Conservation (phyloP, 1,140 invertebrate genomes). For the Ylistrum balloti region DNA sequence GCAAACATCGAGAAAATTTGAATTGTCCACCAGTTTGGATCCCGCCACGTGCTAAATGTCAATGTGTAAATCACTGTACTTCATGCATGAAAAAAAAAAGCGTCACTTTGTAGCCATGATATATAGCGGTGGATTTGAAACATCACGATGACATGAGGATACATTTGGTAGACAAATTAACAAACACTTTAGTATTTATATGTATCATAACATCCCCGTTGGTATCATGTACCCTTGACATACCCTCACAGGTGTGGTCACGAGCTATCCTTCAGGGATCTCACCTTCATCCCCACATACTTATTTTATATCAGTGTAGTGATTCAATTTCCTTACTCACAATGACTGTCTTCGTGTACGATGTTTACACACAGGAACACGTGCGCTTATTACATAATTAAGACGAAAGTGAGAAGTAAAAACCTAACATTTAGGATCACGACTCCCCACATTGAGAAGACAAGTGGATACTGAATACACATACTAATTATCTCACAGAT, state of each 20-base stretch:
- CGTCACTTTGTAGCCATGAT: no score
- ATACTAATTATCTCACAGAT: neutral
- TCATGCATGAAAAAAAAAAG: no score
- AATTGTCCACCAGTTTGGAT: no score
- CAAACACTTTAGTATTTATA: neutral
- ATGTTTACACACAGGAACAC: neutral
- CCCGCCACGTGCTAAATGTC: no score
- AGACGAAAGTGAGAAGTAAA: conserved; percentile 32
- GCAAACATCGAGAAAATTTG: no score
- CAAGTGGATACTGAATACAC: neutral
- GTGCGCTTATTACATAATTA: conserved; percentile 3
- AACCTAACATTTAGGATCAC: neutral
- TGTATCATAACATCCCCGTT: neutral
- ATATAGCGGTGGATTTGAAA: neutral
- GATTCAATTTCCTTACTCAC: neutral
- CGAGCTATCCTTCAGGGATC: neutral
- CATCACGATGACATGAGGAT: neutral
- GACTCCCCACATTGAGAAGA: conserved; percentile 31
- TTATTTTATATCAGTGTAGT: neutral
- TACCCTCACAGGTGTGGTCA: neutral
- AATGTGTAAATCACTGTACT: no score
- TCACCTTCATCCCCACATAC: neutral
- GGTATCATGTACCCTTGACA: neutral
- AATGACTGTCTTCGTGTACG: neutral
- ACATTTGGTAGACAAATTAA: neutral